Evolutionary conservation across 1,140 invertebrate genomes (phyloP), one percentile per base, ranked within the genome.

Genomic region (Zaprionus lachaisei): DNA sequence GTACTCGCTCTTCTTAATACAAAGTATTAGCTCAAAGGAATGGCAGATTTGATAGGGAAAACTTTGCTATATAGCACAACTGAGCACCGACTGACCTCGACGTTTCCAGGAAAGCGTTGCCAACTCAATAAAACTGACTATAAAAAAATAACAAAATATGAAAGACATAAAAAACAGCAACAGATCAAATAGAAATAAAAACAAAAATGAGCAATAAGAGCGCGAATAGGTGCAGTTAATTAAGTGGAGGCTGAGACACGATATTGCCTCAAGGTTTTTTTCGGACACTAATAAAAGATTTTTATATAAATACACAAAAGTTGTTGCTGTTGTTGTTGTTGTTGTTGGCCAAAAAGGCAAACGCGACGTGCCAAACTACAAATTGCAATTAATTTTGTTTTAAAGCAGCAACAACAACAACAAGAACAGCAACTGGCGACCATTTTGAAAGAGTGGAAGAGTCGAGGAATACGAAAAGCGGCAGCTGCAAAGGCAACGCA

Each of bases 361-460:
- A 54, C 24, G 24, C 60, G 24, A 61, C 58, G 37, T 58, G 28
- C 38, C 61, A 54, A 69, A 70, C 41, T 65, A 72, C 77, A 76
- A 81, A 83, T 70, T 79, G 64, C 86, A 91, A 86, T 90, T 86
- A 91, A 91, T 85, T 86, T 72, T 76, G 56, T 65, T 76, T 76
- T 65, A 58, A 75, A 69, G 24, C 62, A 55, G 64, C 51, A 77
- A 38, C 70, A 55, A 69, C 44, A 41, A 67, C 55, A 55, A 62
- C 49, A 37, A 44, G 58, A 54, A 68, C 54, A 65, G 54, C 57
- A 55, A 57, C 38, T 44, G 80, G 72, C 83, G 22, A 80, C 80
- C 83, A 87, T 86, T 86, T 85, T 75, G 67, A 71, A 70, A 72
- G 47, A 72, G 47, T 6, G 12, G 26, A 56, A 56, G 54, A 17